These are phyloP conservation scores for Amazonetta brasiliensis DNA, from an alignment of 2,797 vertebrate species.

Conservation along the genomic window DNA sequence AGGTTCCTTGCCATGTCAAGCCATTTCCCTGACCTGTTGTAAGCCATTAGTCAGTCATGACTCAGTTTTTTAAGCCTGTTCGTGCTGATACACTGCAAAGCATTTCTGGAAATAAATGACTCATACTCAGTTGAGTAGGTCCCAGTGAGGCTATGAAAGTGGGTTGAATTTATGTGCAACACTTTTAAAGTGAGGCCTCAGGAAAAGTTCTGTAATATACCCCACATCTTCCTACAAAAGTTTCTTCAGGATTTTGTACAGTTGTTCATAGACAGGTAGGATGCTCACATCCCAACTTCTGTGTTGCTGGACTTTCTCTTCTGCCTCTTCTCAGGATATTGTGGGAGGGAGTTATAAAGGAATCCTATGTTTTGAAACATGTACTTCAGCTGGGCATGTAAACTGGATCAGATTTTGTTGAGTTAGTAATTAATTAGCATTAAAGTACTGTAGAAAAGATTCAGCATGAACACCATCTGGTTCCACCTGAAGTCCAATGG, in stretches of 20 bases:
- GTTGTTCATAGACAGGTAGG: background rate
- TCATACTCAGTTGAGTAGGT: background rate
- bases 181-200: background rate
- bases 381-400: background rate
- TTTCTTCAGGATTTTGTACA: background rate
- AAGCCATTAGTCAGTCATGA: constrained; percentile 16
- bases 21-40: background rate
- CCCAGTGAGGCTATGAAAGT: background rate
- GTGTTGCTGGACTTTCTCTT: background rate
- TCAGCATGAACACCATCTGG: background rate
- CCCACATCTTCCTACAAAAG: background rate
- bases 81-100: background rate
- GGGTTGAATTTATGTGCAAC: background rate
- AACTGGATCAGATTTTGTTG: background rate
- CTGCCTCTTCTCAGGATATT: background rate
- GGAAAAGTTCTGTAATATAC: background rate
- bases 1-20: background rate
- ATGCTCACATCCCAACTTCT: background rate
- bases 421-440: background rate
- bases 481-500: background rate
- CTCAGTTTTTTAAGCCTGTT: background rate
- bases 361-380: background rate
- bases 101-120: constrained; percentile 13
- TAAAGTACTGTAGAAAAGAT: background rate
- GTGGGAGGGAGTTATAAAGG: background rate